Percentiles rank a stretch among this genome's conserved stretches.
These are phyloP conservation scores for Thripadectes ignobilis DNA, from an alignment of 2,797 vertebrate genomes.

Conservation along the genomic window DNA sequence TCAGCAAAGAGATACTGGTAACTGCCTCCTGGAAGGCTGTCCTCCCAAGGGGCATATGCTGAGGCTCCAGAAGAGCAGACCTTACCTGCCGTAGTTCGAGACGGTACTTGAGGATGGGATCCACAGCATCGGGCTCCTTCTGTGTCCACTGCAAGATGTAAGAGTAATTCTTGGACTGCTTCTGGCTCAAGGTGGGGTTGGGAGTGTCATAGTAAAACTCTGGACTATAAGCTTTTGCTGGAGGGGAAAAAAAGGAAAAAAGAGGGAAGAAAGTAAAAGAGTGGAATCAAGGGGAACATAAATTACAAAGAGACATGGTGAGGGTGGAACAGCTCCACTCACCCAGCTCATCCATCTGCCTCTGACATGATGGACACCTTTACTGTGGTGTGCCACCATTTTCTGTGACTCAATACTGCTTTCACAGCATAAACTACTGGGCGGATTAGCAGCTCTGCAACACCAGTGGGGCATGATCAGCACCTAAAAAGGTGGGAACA, in stretches of 20 bases:
- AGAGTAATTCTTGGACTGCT: conserved; percentile 92
- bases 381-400: background rate
- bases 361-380: background rate
- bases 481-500: background rate
- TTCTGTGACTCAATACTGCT: background rate
- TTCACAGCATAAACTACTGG: background rate
- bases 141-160: conserved; percentile 97
- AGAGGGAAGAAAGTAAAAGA: conserved; percentile 6
- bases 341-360: background rate
- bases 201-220: conserved; percentile 98
- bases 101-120: conserved; percentile 90
- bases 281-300: background rate
- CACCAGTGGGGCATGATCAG: background rate
- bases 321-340: background rate
- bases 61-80: background rate
- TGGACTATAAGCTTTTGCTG: conserved; percentile 92
- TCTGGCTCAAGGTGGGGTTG: conserved; percentile 90
- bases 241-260: conserved; percentile 22
- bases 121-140: conserved; percentile 89
- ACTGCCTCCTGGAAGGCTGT: background rate
- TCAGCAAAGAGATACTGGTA: background rate
- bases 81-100: conserved; percentile 89
- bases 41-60: background rate
- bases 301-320: background rate
- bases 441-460: background rate